phyloP scores from a whole-genome alignment of 1,140 invertebrate species.

The Aphaenogaster floridana region DNA sequence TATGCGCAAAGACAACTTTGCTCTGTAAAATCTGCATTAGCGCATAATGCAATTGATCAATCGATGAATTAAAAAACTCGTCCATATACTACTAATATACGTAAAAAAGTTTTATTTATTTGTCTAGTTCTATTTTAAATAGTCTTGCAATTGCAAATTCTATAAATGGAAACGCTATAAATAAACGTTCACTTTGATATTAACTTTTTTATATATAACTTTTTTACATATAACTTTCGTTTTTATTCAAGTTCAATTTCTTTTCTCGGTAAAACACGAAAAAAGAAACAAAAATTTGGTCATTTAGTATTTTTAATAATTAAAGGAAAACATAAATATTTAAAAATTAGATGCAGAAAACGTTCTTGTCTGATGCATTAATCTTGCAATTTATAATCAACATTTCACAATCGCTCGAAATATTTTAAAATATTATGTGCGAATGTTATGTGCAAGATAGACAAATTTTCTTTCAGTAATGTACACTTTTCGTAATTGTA shows the following conservation, averaged over 20 bases:
- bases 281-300: not conserved
- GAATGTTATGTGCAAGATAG: not conserved
- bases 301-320: not conserved
- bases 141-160: not conserved
- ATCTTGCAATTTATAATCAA: not conserved
- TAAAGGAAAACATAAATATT: constrained; percentile 19
- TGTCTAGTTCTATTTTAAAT: too few species aligned
- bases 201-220: not conserved
- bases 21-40: too few species aligned
- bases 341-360: not conserved
- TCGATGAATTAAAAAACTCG: too few species aligned
- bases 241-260: not conserved
- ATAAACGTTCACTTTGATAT: not conserved
- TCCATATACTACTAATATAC: not conserved
- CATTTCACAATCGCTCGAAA: not conserved
- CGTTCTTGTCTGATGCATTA: not conserved
- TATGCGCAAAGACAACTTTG: too few species aligned
- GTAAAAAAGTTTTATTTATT: constrained; percentile 1
- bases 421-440: not conserved
- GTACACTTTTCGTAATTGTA: not conserved
- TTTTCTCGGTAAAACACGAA: not conserved
- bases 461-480: not conserved
- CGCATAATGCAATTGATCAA: too few species aligned
- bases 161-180: not conserved
- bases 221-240: not conserved